Base-by-base conservation (phyloP, 2,113 vertebrate species). In the Leucopsar rothschildi region DNA sequence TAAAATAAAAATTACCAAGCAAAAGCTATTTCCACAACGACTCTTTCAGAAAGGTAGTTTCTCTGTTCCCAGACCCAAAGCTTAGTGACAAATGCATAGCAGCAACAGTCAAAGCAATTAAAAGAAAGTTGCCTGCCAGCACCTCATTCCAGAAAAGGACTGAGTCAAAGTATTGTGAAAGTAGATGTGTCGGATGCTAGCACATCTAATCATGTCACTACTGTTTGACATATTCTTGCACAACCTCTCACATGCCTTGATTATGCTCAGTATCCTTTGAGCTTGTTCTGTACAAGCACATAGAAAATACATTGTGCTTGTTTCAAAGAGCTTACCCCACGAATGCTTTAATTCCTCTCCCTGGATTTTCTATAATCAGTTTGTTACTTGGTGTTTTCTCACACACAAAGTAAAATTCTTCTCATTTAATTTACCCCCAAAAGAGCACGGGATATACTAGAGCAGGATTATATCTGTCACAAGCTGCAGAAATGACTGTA, bases 361-460 rank as follows among this genome's bases (percentile, higher is more conserved):
- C 33, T 68, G 86, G 89, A 88, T 96, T 96, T 96, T 84, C 79
- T 61, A 3, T 93, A 96, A 97, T 90, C 86, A 84, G 84, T 92
- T 96, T 92, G 71, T 94, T 91, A 72, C 61, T 95, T 90, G 59
- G 29, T 82, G 39, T 80, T 95, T 95, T 89, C 68, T 86, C 79
- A 84, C 57, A 88, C 52, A 90, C 52, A 40, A 44, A 83, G 63
- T 65, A 81, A 90, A 86, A 96, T 81, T 88, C 44, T 60, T 47
- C 69, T 42, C 81, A 82, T 80, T 95, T 90, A 71, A 77, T 83
- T 88, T 68, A 66, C 63, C 64, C 71, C 59, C 16, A 45, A 82
- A 95, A 94, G 33, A 84, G 35, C 92, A 82, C 68, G 78, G 81
- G 85, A 65, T 21, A 1, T 64, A 83, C 70, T 72, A 69, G 79